A percentile compares a stretch with the other conserved stretches of the same genome.
These are phyloP conservation scores for Campoletis raptor DNA, from an alignment of 2,888 invertebrate genomes.

Conservation along the genomic window DNA sequence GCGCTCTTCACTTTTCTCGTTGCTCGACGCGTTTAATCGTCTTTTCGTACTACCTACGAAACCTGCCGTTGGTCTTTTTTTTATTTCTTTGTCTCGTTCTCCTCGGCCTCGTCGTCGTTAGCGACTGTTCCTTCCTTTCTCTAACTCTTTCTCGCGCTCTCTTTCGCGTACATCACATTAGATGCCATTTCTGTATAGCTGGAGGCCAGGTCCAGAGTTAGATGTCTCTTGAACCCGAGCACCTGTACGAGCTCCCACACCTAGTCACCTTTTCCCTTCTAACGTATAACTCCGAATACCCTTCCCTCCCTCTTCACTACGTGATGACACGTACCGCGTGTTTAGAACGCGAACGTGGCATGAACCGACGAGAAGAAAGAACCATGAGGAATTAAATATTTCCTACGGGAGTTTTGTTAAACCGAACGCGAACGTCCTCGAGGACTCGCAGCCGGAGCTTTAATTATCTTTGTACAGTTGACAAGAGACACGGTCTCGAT, in stretches of 20 bases:
- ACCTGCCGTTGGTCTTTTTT: constrained; percentile 41
- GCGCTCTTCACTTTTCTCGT: constrained; percentile 15
- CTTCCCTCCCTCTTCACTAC: constrained; percentile 61
- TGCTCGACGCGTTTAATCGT: constrained; percentile 61
- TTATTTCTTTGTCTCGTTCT: constrained; percentile 28
- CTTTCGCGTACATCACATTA: constrained; percentile 3
- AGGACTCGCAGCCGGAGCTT: not conserved
- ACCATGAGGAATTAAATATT: constrained; percentile 72
- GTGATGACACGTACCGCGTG: constrained; percentile 76
- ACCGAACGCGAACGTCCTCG: constrained; percentile 35
- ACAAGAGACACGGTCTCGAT: constrained; percentile 25
- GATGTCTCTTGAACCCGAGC: constrained; percentile 58
- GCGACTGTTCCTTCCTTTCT: constrained; percentile 18
- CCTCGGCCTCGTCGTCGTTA: constrained; percentile 47
- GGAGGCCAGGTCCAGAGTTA: constrained; percentile 9
- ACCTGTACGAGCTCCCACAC: constrained; percentile 59
- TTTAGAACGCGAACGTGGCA: constrained; percentile 76
- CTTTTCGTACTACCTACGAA: constrained; percentile 39
- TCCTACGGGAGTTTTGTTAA: constrained; percentile 57
- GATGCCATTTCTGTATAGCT: constrained; percentile 18
- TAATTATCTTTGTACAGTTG: constrained; percentile 56
- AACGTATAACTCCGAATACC: constrained; percentile 70
- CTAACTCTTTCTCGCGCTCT: constrained; percentile 13
- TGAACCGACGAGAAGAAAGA: constrained; percentile 70
- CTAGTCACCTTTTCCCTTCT: not conserved